phyloP scores from a whole-genome alignment of 1,140 invertebrate genomes.

The Contarinia nasturtii region DNA sequence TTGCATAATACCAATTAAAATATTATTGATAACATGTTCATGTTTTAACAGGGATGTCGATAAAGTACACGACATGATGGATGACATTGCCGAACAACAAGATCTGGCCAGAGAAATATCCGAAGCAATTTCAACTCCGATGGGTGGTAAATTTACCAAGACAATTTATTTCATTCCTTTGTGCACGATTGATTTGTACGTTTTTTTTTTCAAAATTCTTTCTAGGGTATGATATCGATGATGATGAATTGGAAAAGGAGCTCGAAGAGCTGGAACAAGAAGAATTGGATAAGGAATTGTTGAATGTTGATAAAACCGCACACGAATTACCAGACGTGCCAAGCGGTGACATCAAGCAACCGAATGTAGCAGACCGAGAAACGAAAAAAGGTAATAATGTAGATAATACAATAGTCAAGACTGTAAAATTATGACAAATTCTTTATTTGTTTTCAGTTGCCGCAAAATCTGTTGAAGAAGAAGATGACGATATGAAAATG shows the following conservation, averaged over 20 bases:
- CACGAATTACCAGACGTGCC: conserved; percentile 51
- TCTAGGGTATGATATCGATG: conserved; percentile 69
- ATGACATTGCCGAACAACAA: conserved; percentile 98
- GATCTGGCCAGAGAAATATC: conserved; percentile 97
- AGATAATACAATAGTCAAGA: conserved; percentile 7
- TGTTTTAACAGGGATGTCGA: conserved; percentile 70
- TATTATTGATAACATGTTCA: no score
- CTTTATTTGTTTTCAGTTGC: conserved; percentile 6
- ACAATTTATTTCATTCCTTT: background rate
- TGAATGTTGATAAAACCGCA: conserved; percentile 38
- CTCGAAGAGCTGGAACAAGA: conserved; percentile 70
- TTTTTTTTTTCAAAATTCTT: background rate
- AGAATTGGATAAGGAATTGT: conserved; percentile 59
- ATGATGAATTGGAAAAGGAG: conserved; percentile 66
- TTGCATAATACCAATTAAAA: background rate
- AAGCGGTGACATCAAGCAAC: conserved; percentile 30
- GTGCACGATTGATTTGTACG: background rate
- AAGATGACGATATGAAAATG: conserved; percentile 58
- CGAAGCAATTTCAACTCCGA: conserved; percentile 94
- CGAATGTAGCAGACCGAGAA: conserved; percentile 31
- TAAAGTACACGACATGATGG: conserved; percentile 98
- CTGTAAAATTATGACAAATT: background rate
- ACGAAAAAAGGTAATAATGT: conserved; percentile 27
- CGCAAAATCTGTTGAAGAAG: conserved; percentile 34
- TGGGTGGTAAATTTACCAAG: conserved; percentile 34